A percentile compares a stretch with the other conserved stretches of the same genome.
phyloP scores from a whole-genome alignment of 2,888 invertebrate genomes.

The Orthosia cruda region DNA sequence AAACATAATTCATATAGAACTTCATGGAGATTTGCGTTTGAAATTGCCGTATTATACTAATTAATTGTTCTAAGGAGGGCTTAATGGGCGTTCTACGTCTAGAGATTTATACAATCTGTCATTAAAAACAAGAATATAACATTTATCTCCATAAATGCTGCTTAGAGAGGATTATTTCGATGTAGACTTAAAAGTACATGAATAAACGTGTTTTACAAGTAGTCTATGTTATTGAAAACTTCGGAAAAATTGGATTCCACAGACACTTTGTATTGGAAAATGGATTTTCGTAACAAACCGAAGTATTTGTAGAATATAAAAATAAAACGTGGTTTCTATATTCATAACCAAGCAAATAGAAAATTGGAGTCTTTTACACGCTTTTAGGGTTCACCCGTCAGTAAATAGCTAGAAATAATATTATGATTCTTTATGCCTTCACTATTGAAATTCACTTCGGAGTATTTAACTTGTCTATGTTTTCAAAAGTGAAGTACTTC shows the following conservation, averaged over 20 bases:
- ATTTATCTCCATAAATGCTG: slow-evolving; percentile 39
- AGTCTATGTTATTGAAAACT: slow-evolving; percentile 35
- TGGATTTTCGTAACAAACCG: slow-evolving; percentile 41
- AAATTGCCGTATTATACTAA: slow-evolving; percentile 91
- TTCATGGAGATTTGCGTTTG: slow-evolving; percentile 87
- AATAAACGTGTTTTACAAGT: slow-evolving; percentile 25
- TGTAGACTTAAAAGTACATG: slow-evolving; percentile 14
- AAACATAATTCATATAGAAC: slow-evolving; percentile 88
- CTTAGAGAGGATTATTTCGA: slow-evolving; percentile 12
- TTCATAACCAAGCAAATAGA: slow-evolving; percentile 19
- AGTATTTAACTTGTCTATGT: no score
- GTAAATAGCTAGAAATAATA: neutral
- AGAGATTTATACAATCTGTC: slow-evolving; percentile 80
- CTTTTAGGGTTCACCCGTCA: slow-evolving; percentile 17
- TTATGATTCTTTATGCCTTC: neutral
- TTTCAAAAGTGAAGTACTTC: no score
- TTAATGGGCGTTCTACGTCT: slow-evolving; percentile 86
- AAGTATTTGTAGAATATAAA: slow-evolving; percentile 33
- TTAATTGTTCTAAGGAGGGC: slow-evolving; percentile 88
- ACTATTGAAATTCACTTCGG: no score
- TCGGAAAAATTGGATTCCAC: slow-evolving; percentile 39
- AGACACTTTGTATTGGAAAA: slow-evolving; percentile 33
- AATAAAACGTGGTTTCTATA: slow-evolving; percentile 37
- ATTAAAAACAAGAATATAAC: slow-evolving; percentile 57
- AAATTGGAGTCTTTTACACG: slow-evolving; percentile 19